phyloP scores from a whole-genome alignment of 2,113 vertebrate genomes.

The Peromyscus leucopus region DNA sequence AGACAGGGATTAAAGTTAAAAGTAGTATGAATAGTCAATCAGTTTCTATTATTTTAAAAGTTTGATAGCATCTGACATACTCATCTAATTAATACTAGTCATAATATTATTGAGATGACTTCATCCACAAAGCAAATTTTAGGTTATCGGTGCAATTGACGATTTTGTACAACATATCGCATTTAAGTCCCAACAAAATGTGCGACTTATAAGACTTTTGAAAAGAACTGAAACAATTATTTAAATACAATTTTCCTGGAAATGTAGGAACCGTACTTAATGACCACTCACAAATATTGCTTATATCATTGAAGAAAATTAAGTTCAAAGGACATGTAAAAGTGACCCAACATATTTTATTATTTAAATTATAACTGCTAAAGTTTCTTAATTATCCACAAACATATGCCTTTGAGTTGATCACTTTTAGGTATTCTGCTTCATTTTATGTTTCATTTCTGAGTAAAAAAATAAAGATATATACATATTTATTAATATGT shows the following conservation, averaged over 20 bases:
- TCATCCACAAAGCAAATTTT: background rate
- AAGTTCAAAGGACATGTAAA: background rate
- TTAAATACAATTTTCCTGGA: background rate
- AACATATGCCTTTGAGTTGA: constrained; percentile 3
- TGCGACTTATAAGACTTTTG: background rate
- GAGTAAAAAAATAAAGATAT: background rate
- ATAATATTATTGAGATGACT: background rate
- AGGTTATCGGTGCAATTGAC: background rate
- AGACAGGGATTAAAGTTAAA: background rate
- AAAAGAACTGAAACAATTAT: background rate
- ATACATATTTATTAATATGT: too few relatives aligned
- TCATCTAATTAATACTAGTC: background rate
- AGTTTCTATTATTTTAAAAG: background rate
- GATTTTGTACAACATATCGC: background rate
- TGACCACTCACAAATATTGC: background rate
- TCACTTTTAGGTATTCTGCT: background rate
- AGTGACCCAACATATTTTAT: background rate
- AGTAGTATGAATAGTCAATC: background rate
- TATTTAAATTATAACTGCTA: constrained; percentile 11
- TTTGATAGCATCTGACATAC: constrained; percentile 19
- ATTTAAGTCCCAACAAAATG: constrained; percentile 16
- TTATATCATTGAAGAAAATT: background rate
- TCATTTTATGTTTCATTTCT: background rate
- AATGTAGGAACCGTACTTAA: background rate
- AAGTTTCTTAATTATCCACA: background rate